Percentiles rank a stretch among this genome's conserved stretches.
These are phyloP conservation scores for Crotophaga sulcirostris DNA, from an alignment of 2,113 vertebrate genomes.

Conservation along the genomic window DNA sequence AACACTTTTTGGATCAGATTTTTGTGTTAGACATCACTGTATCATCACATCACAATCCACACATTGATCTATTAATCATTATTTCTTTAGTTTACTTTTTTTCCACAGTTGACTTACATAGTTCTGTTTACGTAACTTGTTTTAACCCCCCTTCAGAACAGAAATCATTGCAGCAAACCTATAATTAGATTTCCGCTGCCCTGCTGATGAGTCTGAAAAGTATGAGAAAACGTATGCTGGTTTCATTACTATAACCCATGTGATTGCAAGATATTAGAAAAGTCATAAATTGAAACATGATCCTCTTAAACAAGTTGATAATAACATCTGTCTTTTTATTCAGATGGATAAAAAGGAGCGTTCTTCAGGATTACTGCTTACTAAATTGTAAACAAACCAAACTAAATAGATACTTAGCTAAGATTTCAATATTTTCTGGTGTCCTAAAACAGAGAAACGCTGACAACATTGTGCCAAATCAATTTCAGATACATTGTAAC, in stretches of 20 bases:
- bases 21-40: not conserved
- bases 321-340: not conserved
- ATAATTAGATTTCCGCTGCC: constrained; percentile 56
- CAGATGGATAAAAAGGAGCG: not conserved
- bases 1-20: not conserved
- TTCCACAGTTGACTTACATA: not conserved
- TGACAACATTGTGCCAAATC: not conserved
- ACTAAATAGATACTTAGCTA: not conserved
- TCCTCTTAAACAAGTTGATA: not conserved
- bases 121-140: not conserved
- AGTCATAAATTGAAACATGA: not conserved
- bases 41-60: not conserved
- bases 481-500: not conserved
- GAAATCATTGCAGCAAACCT: constrained; percentile 23
- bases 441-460: not conserved
- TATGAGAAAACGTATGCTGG: constrained; percentile 47
- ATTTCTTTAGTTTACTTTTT: not conserved
- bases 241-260: not conserved
- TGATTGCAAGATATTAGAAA: not conserved
- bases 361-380: not conserved
- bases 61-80: not conserved
- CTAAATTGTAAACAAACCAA: not conserved
- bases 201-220: constrained; percentile 6
- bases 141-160: constrained; percentile 2
- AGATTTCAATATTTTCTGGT: not conserved